These are phyloP conservation scores for Colletes latitarsis DNA, from an alignment of 1,140 invertebrate species.

Conservation along the genomic window DNA sequence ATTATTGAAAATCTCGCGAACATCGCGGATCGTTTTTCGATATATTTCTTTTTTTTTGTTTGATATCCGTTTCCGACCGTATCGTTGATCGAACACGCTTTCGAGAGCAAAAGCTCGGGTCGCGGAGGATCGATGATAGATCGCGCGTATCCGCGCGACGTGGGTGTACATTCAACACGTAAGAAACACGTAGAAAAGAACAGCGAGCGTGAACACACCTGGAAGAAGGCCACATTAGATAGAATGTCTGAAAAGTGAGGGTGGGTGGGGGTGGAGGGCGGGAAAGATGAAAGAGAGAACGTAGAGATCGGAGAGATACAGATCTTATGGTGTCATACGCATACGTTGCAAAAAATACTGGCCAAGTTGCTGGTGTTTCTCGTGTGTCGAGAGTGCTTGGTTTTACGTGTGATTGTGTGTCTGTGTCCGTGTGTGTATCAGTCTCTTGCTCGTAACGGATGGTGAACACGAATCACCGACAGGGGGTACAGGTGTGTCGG, in stretches of 20 bases:
- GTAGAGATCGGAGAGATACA: slow-evolving; percentile 4
- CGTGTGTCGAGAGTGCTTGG: background rate
- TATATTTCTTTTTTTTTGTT: too few relatives aligned
- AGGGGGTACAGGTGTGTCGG: slow-evolving; percentile 5
- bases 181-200: slow-evolving; percentile 22
- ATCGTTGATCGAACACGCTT: slow-evolving; percentile 17
- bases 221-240: slow-evolving; percentile 42
- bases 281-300: slow-evolving; percentile 21
- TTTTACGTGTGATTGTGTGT: background rate
- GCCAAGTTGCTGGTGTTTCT: slow-evolving; percentile 23
- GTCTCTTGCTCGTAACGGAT: background rate
- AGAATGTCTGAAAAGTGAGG: slow-evolving; percentile 3
- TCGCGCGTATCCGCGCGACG: background rate
- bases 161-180: background rate
- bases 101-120: background rate
- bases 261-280: background rate
- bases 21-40: too few relatives aligned
- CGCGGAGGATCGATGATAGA: background rate
- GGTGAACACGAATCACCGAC: background rate
- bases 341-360: slow-evolving; percentile 48
- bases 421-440: background rate
- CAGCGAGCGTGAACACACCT: slow-evolving; percentile 38
- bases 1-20: too few relatives aligned
- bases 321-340: slow-evolving; percentile 40
- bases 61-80: too few relatives aligned